A percentile compares a stretch with the other conserved stretches of the same genome.
Evolutionary conservation across 2,888 invertebrate species (phyloP).

Genomic region (Xylota sylvarum): DNA sequence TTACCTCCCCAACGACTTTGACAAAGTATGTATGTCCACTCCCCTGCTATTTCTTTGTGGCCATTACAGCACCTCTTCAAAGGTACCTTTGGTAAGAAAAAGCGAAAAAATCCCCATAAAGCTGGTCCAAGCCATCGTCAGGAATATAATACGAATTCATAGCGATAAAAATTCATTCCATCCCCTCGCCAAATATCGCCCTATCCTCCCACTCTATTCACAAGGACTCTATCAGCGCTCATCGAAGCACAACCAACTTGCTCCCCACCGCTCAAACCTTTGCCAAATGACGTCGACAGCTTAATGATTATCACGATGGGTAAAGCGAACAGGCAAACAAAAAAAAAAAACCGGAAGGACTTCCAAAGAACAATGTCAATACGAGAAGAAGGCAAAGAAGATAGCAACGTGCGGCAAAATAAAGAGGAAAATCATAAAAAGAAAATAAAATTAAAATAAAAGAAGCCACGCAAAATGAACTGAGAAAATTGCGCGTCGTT

Average conservation of each 20-base stretch:
- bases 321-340: not conserved
- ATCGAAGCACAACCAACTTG: slow-evolving; percentile 7
- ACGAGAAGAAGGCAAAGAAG: slow-evolving; percentile 24
- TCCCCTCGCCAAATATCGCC: not conserved
- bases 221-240: slow-evolving; percentile 28
- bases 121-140: slow-evolving; percentile 38
- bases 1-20: not conserved
- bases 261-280: not conserved
- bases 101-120: slow-evolving; percentile 14
- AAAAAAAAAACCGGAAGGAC: slow-evolving; percentile 3
- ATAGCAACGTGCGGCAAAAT: slow-evolving; percentile 43
- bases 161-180: slow-evolving; percentile 47
- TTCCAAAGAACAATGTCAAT: slow-evolving; percentile 53
- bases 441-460: slow-evolving; percentile 65
- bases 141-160: slow-evolving; percentile 45
- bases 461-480: slow-evolving; percentile 67
- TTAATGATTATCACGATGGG: slow-evolving; percentile 51
- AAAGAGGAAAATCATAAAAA: slow-evolving; percentile 56
- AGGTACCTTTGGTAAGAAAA: not conserved
- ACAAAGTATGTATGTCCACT: not conserved
- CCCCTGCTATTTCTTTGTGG: not conserved
- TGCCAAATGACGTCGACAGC: slow-evolving; percentile 45
- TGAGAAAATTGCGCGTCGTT: slow-evolving; percentile 61
- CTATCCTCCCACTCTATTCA: not conserved
- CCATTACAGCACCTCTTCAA: slow-evolving; percentile 10